A percentile compares a stretch with the other conserved stretches of the same genome.
Evolutionary conservation across 2,888 invertebrate genomes (phyloP).

Genomic region (Silvanus unidentatus): DNA sequence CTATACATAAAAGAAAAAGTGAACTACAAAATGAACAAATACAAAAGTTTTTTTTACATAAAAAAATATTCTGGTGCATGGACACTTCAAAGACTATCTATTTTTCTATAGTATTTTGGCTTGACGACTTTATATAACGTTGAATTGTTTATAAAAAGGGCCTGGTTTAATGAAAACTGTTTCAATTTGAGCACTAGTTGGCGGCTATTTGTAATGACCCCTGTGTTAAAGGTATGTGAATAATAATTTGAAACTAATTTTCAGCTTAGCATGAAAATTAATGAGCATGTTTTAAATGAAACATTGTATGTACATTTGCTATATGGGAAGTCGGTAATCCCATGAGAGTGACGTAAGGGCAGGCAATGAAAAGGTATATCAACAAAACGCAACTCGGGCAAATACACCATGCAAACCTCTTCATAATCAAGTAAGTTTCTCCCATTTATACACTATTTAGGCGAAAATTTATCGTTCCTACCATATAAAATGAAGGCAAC

Average conservation of each 20-base stretch:
- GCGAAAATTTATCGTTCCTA: slow-evolving; percentile 26
- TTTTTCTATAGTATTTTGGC: too few relatives aligned
- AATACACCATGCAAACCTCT: slow-evolving; percentile 25
- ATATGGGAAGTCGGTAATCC: slow-evolving; percentile 16
- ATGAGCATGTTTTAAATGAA: slow-evolving; percentile 20
- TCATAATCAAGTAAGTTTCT: slow-evolving; percentile 26
- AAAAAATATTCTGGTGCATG: too few relatives aligned
- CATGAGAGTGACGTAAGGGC: slow-evolving; percentile 16
- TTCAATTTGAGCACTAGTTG: background rate
- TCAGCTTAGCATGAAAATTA: slow-evolving; percentile 16
- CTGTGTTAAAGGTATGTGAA: slow-evolving; percentile 1
- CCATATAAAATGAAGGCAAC: slow-evolving; percentile 29
- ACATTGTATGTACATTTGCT: slow-evolving; percentile 15
- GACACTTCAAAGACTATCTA: too few relatives aligned
- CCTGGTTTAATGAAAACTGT: background rate
- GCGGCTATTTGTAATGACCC: background rate
- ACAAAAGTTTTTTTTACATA: too few relatives aligned
- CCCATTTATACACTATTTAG: slow-evolving; percentile 27
- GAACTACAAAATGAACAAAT: too few relatives aligned
- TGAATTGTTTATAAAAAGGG: too few relatives aligned
- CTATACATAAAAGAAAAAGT: too few relatives aligned
- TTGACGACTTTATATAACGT: too few relatives aligned
- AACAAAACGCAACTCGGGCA: slow-evolving; percentile 24
- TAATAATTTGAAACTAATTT: slow-evolving; percentile 18
- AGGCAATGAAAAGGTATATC: slow-evolving; percentile 23